Evolutionary conservation across 92 coral and sea anemone genomes (phyloP).

Genomic region (Scolanthus callimorphus): DNA sequence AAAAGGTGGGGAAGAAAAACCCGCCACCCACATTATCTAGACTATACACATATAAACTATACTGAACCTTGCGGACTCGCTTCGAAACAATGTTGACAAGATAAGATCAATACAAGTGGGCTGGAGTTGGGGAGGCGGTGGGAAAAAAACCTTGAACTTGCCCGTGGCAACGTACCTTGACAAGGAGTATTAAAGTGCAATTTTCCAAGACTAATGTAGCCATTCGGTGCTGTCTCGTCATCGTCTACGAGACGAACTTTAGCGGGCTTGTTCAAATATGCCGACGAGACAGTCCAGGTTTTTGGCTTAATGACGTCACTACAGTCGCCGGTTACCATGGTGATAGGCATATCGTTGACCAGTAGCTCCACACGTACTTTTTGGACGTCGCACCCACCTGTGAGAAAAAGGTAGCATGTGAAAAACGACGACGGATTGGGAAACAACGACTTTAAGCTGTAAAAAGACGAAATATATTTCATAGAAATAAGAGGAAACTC

Average conservation of each 20-base stretch:
- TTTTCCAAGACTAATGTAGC: conserved; percentile 46
- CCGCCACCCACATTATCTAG: too few relatives aligned
- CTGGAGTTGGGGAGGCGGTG: too few relatives aligned
- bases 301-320: conserved; percentile 16
- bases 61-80: too few relatives aligned
- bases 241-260: conserved; percentile 42
- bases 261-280: conserved; percentile 23
- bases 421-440: background rate
- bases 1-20: too few relatives aligned
- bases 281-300: conserved; percentile 11
- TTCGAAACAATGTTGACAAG: too few relatives aligned
- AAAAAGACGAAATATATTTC: background rate
- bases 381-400: conserved; percentile 43
- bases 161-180: conserved; percentile 24
- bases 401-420: background rate
- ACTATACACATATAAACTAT: too few relatives aligned
- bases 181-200: conserved; percentile 28
- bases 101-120: too few relatives aligned
- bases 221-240: conserved; percentile 18
- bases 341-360: conserved; percentile 17
- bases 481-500: background rate
- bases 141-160: background rate
- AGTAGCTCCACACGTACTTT: conserved; percentile 45
- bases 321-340: conserved; percentile 33
- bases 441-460: background rate